A percentile compares a stretch with the other conserved stretches of the same genome.
Conservation (phyloP, 2,797 vertebrate genomes). For the Anas bahamensis region DNA sequence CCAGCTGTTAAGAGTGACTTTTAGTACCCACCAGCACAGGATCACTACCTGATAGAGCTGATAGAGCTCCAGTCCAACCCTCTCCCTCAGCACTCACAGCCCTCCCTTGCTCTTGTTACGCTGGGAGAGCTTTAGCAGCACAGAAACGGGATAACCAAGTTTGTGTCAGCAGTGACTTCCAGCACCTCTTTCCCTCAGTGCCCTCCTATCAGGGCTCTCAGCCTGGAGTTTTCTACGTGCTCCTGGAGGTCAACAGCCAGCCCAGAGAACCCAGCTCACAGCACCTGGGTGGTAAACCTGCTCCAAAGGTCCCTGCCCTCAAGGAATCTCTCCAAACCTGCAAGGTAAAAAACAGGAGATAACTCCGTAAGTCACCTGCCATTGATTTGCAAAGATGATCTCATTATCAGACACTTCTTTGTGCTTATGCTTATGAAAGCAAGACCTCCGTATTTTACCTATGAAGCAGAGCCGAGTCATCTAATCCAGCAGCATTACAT, state of each 20-base stretch:
- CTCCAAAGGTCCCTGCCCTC: background rate
- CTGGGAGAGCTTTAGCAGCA: background rate
- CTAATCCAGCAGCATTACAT: background rate
- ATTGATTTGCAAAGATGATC: background rate
- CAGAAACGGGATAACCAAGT: background rate
- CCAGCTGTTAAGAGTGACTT: background rate
- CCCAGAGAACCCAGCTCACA: background rate
- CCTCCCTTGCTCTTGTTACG: rapidly evolving
- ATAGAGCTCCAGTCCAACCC: background rate
- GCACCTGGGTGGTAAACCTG: background rate
- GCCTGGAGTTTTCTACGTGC: background rate
- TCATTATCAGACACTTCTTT: background rate
- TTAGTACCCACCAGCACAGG: background rate
- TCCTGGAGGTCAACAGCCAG: background rate
- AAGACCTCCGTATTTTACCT: background rate
- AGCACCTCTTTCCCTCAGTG: background rate
- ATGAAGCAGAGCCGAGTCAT: background rate
- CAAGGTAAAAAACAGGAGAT: background rate
- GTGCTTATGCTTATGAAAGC: background rate
- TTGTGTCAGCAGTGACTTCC: background rate
- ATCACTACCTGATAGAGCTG: background rate
- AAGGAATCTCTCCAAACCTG: background rate
- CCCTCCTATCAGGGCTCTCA: background rate
- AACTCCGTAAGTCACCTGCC: background rate
- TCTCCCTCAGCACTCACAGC: background rate